These are phyloP conservation scores for Pipistrellus pygmaeus DNA, from an alignment of 2,797 vertebrate genomes.

Conservation along the genomic window DNA sequence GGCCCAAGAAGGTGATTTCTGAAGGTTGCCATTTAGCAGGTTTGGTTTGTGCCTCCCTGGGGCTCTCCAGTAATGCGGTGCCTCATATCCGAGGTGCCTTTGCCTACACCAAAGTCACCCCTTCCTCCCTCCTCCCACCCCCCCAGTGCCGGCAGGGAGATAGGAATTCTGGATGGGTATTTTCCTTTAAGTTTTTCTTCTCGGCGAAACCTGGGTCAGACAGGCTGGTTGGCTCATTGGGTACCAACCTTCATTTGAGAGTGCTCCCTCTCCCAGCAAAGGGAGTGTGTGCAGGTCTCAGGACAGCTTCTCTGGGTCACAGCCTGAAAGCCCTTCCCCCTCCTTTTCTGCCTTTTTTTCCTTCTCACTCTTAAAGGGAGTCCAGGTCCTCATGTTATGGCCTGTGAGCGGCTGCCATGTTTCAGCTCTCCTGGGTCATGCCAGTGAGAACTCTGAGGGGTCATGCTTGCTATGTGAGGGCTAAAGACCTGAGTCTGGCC, in stretches of 20 bases:
- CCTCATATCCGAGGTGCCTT: not conserved
- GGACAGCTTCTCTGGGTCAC: not conserved
- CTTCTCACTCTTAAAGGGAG: not conserved
- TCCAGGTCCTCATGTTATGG: not conserved
- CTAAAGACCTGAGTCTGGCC: no score
- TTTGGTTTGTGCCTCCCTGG: conserved; percentile 39
- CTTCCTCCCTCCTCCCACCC: not conserved
- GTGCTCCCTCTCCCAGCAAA: not conserved
- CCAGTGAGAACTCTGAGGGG: not conserved
- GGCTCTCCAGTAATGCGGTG: not conserved
- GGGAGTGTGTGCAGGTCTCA: not conserved
- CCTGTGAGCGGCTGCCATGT: accelerated
- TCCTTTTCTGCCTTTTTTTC: not conserved
- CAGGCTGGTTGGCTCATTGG: not conserved
- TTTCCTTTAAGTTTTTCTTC: not conserved
- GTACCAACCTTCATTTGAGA: no score
- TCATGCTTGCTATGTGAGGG: not conserved
- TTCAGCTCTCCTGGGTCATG: not conserved
- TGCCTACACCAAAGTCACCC: not conserved
- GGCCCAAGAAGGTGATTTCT: conserved; percentile 46
- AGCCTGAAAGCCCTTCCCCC: not conserved
- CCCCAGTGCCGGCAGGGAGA: not conserved
- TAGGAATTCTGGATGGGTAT: not conserved
- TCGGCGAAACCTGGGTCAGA: not conserved
- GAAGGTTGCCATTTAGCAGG: conserved; percentile 44